Base-by-base conservation (phyloP, 1,140 invertebrate species). In the Hermetia illucens region DNA sequence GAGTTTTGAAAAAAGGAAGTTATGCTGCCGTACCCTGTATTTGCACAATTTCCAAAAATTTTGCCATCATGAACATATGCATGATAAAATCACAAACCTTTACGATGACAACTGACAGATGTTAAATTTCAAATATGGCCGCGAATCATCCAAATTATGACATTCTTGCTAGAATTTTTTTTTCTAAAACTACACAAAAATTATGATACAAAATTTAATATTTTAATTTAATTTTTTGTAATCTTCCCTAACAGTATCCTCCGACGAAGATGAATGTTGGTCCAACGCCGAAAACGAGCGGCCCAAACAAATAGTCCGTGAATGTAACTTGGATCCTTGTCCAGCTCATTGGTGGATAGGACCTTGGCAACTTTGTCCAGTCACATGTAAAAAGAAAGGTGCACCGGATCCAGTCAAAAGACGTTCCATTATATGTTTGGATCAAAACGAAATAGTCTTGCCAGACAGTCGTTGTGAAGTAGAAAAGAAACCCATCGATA, bases 361-460 rank as follows among this genome's bases (percentile, higher is more conserved):
- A 2, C 78, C 78, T 0, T 89, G 85, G 84, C 79, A 85, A 48
- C 72, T 78, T 42, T 89, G 85, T 49, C 77, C 82, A 2, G 69
- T 78, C 0, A 80, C 74, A 2, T 88, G 83, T 49, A 49, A 49
- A 3, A 48, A 43, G 24, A 21, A 39, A 4, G 52, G 46, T 21
- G 19, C 42, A 1, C 63, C 68, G 2, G 66, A 69, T 9, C 65
- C 63, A 1, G 59, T 72, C 13, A 68, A 74, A 21, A 68, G 74
- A 5, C 60, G 83, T 20, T 78, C 75, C 12, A 74, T 87, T 2
- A 75, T 87, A 55, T 88, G 83, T 50, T 72, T 83, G 2, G 67
- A 69, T 40, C 74, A 72, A 19, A 69, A 75, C 16, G 68, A 74
- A 41, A 68, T 82, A 32, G 79, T 80, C 0, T 58, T 83, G 12